Evolutionary conservation across 2,113 vertebrate genomes (phyloP).

Genomic region (Bettongia penicillata): DNA sequence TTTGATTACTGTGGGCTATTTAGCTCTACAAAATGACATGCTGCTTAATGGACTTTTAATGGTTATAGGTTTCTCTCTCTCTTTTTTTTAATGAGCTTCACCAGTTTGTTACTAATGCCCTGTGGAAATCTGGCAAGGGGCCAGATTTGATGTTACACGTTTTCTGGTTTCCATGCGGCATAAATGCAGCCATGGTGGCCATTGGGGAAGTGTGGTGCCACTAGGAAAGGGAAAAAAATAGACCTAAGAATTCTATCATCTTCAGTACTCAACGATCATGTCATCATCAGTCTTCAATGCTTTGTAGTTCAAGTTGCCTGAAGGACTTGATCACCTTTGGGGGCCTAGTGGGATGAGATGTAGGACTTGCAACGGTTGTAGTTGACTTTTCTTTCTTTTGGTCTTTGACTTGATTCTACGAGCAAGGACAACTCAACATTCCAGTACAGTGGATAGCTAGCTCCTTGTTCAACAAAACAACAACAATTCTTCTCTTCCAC

Average conservation of each 20-base stretch:
- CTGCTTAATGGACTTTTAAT: conserved; percentile 99
- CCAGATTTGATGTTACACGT: conserved; percentile 93
- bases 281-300: conserved; percentile 57
- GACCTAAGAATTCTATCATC: conserved; percentile 75
- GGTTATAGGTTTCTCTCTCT: conserved; percentile 98
- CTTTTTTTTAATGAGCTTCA: conserved; percentile 98
- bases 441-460: background rate
- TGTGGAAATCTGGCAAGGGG: conserved; percentile 94
- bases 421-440: background rate
- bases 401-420: conserved; percentile 17
- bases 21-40: conserved; percentile 99
- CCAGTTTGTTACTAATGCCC: conserved; percentile 99
- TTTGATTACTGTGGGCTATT: conserved; percentile 99
- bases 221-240: conserved; percentile 69
- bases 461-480: conserved; percentile 5
- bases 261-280: conserved; percentile 61
- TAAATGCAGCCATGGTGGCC: conserved; percentile 87
- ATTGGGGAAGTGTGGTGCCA: conserved; percentile 81
- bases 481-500: background rate
- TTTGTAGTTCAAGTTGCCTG: conserved; percentile 74
- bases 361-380: background rate
- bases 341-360: conserved; percentile 19
- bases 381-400: background rate
- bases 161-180: conserved; percentile 87
- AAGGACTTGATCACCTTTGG: conserved; percentile 65